These are phyloP conservation scores for Pheucticus melanocephalus DNA, from an alignment of 2,113 vertebrate genomes.

Conservation along the genomic window DNA sequence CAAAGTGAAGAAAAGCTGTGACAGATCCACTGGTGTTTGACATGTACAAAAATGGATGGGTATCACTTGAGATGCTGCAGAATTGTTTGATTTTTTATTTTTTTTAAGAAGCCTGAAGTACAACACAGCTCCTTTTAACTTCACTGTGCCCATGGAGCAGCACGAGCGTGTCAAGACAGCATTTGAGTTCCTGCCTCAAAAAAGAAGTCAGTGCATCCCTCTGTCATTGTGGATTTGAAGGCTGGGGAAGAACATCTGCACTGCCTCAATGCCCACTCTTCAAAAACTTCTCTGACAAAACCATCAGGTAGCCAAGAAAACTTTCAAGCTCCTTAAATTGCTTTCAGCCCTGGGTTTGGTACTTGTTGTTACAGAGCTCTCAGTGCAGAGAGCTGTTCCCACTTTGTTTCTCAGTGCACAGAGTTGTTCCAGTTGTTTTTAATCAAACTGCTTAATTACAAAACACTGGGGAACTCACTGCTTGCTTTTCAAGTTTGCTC, in stretches of 20 bases:
- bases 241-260: neutral
- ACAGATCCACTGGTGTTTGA: neutral
- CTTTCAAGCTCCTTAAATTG: neutral
- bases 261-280: neutral
- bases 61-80: neutral
- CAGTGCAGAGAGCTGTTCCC: neutral
- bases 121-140: neutral
- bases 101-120: too few relatives aligned
- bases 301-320: neutral
- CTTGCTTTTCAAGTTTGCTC: conserved; percentile 52
- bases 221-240: neutral
- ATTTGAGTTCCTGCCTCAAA: neutral
- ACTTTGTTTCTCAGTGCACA: neutral
- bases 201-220: neutral
- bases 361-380: neutral
- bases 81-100: neutral
- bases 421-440: conserved; percentile 52
- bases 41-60: neutral
- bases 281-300: neutral
- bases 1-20: neutral
- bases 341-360: neutral
- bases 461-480: conserved; percentile 48
- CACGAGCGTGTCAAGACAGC: neutral
- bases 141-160: neutral
- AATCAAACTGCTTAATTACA: conserved; percentile 65